phyloP scores from a whole-genome alignment of 2,888 invertebrate genomes.

The Drosophila fungiperda region DNA sequence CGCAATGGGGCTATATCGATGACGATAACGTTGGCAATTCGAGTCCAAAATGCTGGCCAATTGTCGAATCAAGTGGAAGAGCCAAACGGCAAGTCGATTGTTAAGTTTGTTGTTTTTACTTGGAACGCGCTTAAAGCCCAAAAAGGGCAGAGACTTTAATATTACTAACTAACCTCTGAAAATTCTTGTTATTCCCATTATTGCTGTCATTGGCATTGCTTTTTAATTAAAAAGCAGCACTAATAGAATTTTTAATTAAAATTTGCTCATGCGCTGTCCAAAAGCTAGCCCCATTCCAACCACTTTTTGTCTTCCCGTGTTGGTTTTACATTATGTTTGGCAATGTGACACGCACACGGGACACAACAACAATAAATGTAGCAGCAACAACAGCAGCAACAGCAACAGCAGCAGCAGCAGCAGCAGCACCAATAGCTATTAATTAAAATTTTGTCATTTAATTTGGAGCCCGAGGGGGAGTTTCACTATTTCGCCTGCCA shows the following conservation, averaged over 20 bases:
- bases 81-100: conserved; percentile 5
- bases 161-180: conserved; percentile 31
- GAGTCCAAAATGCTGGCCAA: conserved; percentile 52
- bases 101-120: conserved; percentile 1
- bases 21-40: conserved; percentile 45
- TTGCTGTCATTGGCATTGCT: conserved; percentile 33
- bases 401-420: conserved; percentile 5
- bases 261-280: conserved; percentile 49
- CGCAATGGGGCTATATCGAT: conserved; percentile 40
- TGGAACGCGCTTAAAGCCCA: conserved; percentile 38
- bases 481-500: conserved; percentile 18
- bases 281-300: conserved; percentile 20
- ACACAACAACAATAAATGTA: conserved; percentile 33
- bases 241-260: conserved; percentile 81
- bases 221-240: conserved; percentile 75
- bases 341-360: conserved; percentile 67
- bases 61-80: conserved; percentile 38
- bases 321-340: conserved; percentile 63
- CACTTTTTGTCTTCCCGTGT: conserved; percentile 30
- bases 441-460: conserved; percentile 76
- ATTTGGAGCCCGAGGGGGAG: conserved; percentile 30
- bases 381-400: conserved; percentile 20
- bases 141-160: conserved; percentile 48
- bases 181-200: conserved; percentile 22
- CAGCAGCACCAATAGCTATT: conserved; percentile 57